Base-by-base conservation (phyloP, 2,888 invertebrate genomes). In the Adineta ricciae region DNA sequence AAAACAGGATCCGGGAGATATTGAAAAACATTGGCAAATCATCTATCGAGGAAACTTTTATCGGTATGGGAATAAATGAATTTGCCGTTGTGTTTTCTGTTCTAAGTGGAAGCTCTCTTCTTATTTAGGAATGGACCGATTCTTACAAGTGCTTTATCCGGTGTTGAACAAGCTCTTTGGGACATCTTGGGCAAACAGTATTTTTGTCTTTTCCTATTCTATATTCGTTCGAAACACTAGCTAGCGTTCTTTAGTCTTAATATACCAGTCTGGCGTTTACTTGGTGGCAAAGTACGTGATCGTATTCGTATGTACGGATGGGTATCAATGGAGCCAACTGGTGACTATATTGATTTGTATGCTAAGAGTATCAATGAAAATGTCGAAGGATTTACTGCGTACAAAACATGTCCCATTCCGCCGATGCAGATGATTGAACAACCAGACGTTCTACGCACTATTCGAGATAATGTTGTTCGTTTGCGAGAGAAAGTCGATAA, bases 301-400 rank as follows among this genome's bases (percentile, higher is more conserved):
- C 73, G 24, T 19, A 73, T 38, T 38, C 73, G 73, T 38, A 73
- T 73, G 73, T 73, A 73, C 24, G 73, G 73, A 3, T 73, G 73
- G 38, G 19, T 73, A 38, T 73, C 73, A 21, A 38, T 73, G 11
- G 73, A 73, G 8, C 73, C 73, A 2, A 73, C 73, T 3, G 38
- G 73, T 38, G 73, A 73, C 8, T 73, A 38, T 21, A 38, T 73
- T 38, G 73, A 73, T 8, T 38, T 38, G 19, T 73, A 73, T 73
- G 73, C 73, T 5, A 73, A 73, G 9, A 73, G 73, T 24, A 73
- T 73, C 38, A 73, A 73, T 73, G 36, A 38, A 73, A 73, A 73
- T 73, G 36, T 21, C 5, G 73, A 73, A 73, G 73, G 73, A 56
- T 56, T 56, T 56, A 56, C n/a, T 56, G 56, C 56, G 14, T 56